Base-by-base conservation (phyloP, 2,888 invertebrate species). In the Hedychridium roseum region DNA sequence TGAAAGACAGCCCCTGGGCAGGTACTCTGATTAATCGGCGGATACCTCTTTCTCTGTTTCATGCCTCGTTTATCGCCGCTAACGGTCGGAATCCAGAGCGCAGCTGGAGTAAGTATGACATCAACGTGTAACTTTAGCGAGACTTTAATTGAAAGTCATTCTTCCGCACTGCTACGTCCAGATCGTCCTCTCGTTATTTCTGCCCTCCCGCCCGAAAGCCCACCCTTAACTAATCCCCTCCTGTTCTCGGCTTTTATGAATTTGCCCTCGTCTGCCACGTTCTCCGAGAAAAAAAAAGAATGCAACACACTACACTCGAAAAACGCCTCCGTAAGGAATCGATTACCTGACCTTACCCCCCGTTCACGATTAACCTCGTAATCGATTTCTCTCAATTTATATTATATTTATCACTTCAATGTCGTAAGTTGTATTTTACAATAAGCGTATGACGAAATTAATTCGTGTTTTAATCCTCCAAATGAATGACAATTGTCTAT, bases 1-100 rank as follows among this genome's bases (percentile, higher is more conserved):
- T n/a, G n/a, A n/a, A n/a, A n/a, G n/a, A n/a, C n/a, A n/a, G n/a
- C n/a, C n/a, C n/a, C n/a, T n/a, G n/a, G n/a, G n/a, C n/a, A n/a
- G n/a, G n/a, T n/a, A n/a, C n/a, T n/a, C 34, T 58, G 47, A 56
- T 54, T 50, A 48, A 53, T 54, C 36, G 53, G 51, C 70, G 55
- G 54, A n/a, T n/a, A n/a, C n/a, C n/a, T 62, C 66, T 76, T 71
- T 71, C 67, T 78, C 79, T 78, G 79, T 83, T 83, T 63, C 82
- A 83, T 83, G 82, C 82, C 64, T 74, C 60, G 60, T 69, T 68
- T n/a, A n/a, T 55, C 55, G 61, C 55, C 55, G 54, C n/a, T 60
- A 54, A 58, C 59, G 46, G 57, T 55, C 61, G 64, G 64, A 55
- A 57, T 45, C 46, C 76, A 79, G 79, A 74, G 79, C 79, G 58